Evolutionary conservation across 2,113 vertebrate species (phyloP).

Genomic region (Baryphthengus martii): DNA sequence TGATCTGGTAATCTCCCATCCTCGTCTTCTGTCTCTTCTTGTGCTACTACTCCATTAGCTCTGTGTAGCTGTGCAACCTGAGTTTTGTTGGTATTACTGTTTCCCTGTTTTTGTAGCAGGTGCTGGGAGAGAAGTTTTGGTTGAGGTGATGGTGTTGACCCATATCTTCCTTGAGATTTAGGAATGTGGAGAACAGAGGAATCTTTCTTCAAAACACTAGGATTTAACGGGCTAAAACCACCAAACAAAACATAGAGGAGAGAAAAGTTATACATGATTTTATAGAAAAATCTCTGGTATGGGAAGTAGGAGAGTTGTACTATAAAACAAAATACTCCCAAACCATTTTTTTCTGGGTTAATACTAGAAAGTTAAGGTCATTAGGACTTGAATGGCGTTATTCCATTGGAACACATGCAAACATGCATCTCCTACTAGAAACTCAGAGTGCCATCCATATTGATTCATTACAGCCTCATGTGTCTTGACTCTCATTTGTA

Average conservation of each 20-base stretch:
- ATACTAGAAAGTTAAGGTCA: neutral
- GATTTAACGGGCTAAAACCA: slow-evolving; percentile 50
- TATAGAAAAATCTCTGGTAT: neutral
- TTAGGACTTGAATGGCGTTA: neutral
- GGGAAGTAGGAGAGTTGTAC: neutral
- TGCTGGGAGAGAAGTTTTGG: slow-evolving; percentile 52
- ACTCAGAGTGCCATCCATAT: neutral
- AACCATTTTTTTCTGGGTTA: neutral
- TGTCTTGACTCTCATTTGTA: neutral
- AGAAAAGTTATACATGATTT: neutral
- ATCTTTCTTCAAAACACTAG: slow-evolving; percentile 72
- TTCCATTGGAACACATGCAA: neutral
- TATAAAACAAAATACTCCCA: neutral
- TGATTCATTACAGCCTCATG: neutral
- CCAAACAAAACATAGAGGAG: neutral
- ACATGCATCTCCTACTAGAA: neutral
- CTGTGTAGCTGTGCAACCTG: slow-evolving; percentile 57
- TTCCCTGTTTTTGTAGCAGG: slow-evolving; percentile 61
- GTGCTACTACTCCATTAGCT: slow-evolving; percentile 66
- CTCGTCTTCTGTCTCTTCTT: neutral
- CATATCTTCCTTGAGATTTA: slow-evolving; percentile 67
- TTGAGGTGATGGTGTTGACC: slow-evolving; percentile 59
- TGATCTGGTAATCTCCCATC: neutral
- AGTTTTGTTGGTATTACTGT: slow-evolving; percentile 11
- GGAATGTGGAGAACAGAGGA: slow-evolving; percentile 45